These are phyloP conservation scores for Alosa alosa DNA, from an alignment of 2,113 vertebrate genomes.

Conservation along the genomic window DNA sequence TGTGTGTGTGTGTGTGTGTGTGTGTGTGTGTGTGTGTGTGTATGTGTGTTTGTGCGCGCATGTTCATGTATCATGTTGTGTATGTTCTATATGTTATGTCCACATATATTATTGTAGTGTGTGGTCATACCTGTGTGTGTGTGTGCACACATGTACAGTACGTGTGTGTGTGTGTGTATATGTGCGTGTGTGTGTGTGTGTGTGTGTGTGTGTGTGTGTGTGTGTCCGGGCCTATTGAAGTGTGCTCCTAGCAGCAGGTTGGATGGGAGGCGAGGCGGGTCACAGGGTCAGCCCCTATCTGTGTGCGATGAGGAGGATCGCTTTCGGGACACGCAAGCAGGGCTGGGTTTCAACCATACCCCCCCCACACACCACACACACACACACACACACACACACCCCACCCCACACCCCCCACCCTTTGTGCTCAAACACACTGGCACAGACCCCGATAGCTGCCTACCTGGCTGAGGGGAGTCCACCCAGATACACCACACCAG, in stretches of 20 bases:
- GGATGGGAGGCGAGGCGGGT: slow-evolving; percentile 65
- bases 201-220: not conserved
- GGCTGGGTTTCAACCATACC: not conserved
- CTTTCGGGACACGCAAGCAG: not conserved
- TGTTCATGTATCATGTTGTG: not conserved
- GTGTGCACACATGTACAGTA: not conserved
- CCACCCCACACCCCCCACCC: slow-evolving; percentile 32
- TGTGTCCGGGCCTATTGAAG: slow-evolving; percentile 57
- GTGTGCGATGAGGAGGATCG: not conserved
- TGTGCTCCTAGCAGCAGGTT: slow-evolving; percentile 61
- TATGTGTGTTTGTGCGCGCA: not conserved
- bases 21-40: not conserved
- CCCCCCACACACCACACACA: slow-evolving; percentile 44
- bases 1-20: slow-evolving; percentile 26
- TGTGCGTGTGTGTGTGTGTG: not conserved
- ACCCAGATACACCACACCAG: not conserved
- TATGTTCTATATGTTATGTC: not conserved
- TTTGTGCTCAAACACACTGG: slow-evolving; percentile 63
- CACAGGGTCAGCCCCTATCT: slow-evolving; percentile 68
- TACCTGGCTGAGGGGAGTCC: not conserved
- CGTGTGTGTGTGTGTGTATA: not conserved
- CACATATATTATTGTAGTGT: not conserved
- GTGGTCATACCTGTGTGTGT: not conserved
- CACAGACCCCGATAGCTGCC: slow-evolving; percentile 56
- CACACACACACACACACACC: slow-evolving; percentile 50